phyloP scores from a whole-genome alignment of 2,888 invertebrate species.

The Lumbricus terrestris region DNA sequence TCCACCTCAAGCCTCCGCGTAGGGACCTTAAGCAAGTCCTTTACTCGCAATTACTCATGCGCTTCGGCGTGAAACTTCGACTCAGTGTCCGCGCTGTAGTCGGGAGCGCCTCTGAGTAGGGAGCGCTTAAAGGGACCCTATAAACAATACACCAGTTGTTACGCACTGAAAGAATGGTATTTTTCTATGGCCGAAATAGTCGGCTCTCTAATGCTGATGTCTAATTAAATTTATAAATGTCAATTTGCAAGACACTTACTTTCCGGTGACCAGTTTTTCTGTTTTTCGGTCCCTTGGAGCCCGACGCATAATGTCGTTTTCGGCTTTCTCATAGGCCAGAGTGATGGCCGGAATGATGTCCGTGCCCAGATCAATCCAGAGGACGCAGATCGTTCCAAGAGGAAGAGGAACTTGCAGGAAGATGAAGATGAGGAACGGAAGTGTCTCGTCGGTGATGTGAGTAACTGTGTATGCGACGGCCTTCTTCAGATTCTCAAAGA shows the following conservation, averaged over 20 bases:
- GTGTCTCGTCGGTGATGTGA: slow-evolving; percentile 94
- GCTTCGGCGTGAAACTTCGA: too few relatives aligned
- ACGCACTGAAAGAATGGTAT: too few relatives aligned
- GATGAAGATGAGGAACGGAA: slow-evolving; percentile 93
- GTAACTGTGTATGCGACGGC: slow-evolving; percentile 94
- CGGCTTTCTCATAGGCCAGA: slow-evolving; percentile 62
- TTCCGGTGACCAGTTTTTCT: slow-evolving; percentile 82
- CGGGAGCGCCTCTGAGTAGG: too few relatives aligned
- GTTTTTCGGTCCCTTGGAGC: slow-evolving; percentile 76
- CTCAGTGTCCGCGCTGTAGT: too few relatives aligned
- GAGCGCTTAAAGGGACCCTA: too few relatives aligned
- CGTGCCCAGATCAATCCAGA: slow-evolving; percentile 96
- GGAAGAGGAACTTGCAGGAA: slow-evolving; percentile 89
- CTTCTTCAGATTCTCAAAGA: slow-evolving; percentile 95
- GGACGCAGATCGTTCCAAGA: slow-evolving; percentile 91
- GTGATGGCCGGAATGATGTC: slow-evolving; percentile 73
- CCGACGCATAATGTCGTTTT: slow-evolving; percentile 89
- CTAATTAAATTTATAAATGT: too few relatives aligned
- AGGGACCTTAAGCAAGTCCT: too few relatives aligned
- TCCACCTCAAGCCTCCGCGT: too few relatives aligned
- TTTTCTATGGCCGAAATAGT: too few relatives aligned
- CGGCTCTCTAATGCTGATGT: too few relatives aligned
- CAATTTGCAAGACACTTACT: slow-evolving; percentile 9
- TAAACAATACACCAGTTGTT: too few relatives aligned
- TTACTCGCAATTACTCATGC: too few relatives aligned